Evolutionary conservation across 2,797 vertebrate genomes (phyloP).

Genomic region (Harpagifer antarcticus): DNA sequence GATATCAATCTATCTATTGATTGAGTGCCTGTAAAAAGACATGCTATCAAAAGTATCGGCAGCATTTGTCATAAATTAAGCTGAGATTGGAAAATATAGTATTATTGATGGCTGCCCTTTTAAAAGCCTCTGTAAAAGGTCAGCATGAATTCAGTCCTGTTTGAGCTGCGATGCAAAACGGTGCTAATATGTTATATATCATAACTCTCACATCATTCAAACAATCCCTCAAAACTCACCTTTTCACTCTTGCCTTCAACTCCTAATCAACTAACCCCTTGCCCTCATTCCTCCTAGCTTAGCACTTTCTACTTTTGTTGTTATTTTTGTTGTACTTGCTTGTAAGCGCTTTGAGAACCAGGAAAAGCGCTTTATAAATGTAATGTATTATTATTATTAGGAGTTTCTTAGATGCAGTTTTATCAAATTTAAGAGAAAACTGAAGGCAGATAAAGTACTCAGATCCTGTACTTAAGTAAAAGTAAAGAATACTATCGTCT

Average conservation of each 20-base stretch:
- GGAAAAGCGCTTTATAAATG: too few relatives aligned
- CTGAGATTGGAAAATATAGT: constrained; percentile 51
- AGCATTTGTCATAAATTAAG: constrained; percentile 64
- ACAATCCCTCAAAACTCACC: too few relatives aligned
- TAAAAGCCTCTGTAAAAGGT: constrained; percentile 65
- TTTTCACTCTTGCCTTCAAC: too few relatives aligned
- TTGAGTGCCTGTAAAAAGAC: constrained; percentile 43
- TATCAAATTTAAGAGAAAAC: not conserved
- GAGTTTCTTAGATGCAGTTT: not conserved
- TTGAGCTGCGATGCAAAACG: constrained; percentile 22
- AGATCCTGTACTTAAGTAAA: too few relatives aligned
- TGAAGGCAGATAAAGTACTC: not conserved
- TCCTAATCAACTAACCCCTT: too few relatives aligned
- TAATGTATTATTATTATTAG: too few relatives aligned
- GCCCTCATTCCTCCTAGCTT: too few relatives aligned
- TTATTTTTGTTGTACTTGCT: too few relatives aligned
- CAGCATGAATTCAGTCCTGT: constrained; percentile 48
- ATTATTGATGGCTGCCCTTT: constrained; percentile 68
- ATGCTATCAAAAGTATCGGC: constrained; percentile 60
- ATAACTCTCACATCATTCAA: too few relatives aligned
- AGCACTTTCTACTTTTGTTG: too few relatives aligned
- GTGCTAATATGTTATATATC: not conserved
- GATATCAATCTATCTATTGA: constrained; percentile 63
- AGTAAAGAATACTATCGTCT: too few relatives aligned
- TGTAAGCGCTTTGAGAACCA: too few relatives aligned